phyloP scores from a whole-genome alignment of 2,113 vertebrate species.

The Mixornis gularis region DNA sequence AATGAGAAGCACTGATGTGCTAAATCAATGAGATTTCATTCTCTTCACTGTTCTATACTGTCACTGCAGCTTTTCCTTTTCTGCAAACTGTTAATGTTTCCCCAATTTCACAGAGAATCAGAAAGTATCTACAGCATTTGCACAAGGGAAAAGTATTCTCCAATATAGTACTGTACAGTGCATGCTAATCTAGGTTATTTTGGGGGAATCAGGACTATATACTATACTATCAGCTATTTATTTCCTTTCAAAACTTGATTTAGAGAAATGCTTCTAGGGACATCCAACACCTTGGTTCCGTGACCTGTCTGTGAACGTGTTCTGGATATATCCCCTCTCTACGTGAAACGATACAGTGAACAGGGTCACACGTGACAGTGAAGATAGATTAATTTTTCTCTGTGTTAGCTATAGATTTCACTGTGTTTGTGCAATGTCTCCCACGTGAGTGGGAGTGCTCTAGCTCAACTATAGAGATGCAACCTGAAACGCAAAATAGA shows the following conservation, averaged over 20 bases:
- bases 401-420: background rate
- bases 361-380: background rate
- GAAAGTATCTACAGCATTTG: background rate
- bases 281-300: background rate
- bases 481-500: background rate
- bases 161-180: background rate
- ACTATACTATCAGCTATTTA: background rate
- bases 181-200: background rate
- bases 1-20: constrained; percentile 4
- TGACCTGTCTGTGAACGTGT: background rate
- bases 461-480: background rate
- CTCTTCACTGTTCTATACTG: constrained; percentile 20
- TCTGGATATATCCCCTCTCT: background rate
- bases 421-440: background rate
- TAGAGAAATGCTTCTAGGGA: background rate
- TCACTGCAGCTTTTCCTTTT: background rate
- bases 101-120: background rate
- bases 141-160: background rate
- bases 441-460: accelerated
- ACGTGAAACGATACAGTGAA: background rate
- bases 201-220: background rate
- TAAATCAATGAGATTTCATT: constrained; percentile 35
- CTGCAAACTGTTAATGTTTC: background rate
- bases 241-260: background rate
- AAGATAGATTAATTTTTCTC: background rate